Conservation (phyloP, 2,888 invertebrate species). For the Conus canariensis region DNA sequence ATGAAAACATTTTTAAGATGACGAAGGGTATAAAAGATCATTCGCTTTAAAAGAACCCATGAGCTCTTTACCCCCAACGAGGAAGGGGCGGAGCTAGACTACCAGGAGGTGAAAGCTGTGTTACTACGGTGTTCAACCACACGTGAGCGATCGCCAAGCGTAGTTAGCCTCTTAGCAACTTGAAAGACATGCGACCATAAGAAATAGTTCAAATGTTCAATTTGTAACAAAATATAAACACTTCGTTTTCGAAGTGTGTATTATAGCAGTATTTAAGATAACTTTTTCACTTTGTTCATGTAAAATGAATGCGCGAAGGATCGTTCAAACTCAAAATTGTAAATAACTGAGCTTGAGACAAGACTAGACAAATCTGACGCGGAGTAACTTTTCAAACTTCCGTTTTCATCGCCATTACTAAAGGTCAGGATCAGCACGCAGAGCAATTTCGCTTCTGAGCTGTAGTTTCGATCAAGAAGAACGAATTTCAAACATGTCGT, state of each 20-base stretch:
- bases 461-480: slow-evolving; percentile 5
- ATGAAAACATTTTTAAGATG: no score
- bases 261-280: not conserved
- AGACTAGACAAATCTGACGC: not conserved
- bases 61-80: no score
- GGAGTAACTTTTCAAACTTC: not conserved
- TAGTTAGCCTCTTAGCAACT: not conserved
- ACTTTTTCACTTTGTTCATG: not conserved
- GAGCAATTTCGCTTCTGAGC: not conserved
- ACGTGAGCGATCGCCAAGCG: not conserved
- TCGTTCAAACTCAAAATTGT: not conserved
- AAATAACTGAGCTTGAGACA: no score
- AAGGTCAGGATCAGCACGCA: not conserved
- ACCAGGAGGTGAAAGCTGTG: no score
- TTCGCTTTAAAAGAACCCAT: no score
- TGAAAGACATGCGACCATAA: not conserved
- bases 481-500: not conserved
- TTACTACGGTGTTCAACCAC: not conserved
- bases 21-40: no score
- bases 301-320: not conserved
- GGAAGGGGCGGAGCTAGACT: no score
- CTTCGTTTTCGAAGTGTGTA: not conserved
- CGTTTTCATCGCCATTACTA: slow-evolving; percentile 15
- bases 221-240: not conserved
- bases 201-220: not conserved